These are phyloP conservation scores for Drosophila leonis DNA, from an alignment of 2,888 invertebrate genomes.

Conservation along the genomic window DNA sequence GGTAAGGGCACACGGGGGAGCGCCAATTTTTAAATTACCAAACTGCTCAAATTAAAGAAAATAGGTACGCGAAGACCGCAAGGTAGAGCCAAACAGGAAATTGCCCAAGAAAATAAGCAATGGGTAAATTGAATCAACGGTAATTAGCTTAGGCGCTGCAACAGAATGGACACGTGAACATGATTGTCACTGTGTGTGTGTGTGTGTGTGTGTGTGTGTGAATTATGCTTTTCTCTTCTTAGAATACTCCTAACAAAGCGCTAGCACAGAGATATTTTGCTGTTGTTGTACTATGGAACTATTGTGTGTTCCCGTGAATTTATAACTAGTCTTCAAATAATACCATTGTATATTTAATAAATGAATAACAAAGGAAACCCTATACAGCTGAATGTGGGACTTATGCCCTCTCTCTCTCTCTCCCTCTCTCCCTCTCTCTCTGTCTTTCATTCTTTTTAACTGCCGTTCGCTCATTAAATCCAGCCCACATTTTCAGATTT, in stretches of 20 bases:
- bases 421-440: not conserved
- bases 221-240: slow-evolving; percentile 1
- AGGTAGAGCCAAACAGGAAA: slow-evolving; percentile 60
- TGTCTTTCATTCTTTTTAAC: not conserved
- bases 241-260: slow-evolving; percentile 6
- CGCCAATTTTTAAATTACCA: slow-evolving; percentile 76
- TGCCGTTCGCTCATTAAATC: slow-evolving; percentile 43
- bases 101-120: slow-evolving; percentile 60
- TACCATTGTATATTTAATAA: slow-evolving; percentile 6
- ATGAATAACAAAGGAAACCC: slow-evolving; percentile 23
- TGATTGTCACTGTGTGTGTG: not conserved
- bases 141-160: slow-evolving; percentile 48
- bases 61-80: slow-evolving; percentile 45
- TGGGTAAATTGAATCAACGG: slow-evolving; percentile 54
- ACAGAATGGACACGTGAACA: slow-evolving; percentile 12
- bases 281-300: not conserved
- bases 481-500: slow-evolving; percentile 49
- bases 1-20: slow-evolving; percentile 25
- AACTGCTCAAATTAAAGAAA: slow-evolving; percentile 75
- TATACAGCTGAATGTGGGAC: slow-evolving; percentile 14
- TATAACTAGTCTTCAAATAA: slow-evolving; percentile 9
- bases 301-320: slow-evolving; percentile 9
- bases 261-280: not conserved
- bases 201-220: not conserved
- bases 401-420: not conserved